phyloP scores from a whole-genome alignment of 2,888 invertebrate genomes.

The Pyrrhia umbra region DNA sequence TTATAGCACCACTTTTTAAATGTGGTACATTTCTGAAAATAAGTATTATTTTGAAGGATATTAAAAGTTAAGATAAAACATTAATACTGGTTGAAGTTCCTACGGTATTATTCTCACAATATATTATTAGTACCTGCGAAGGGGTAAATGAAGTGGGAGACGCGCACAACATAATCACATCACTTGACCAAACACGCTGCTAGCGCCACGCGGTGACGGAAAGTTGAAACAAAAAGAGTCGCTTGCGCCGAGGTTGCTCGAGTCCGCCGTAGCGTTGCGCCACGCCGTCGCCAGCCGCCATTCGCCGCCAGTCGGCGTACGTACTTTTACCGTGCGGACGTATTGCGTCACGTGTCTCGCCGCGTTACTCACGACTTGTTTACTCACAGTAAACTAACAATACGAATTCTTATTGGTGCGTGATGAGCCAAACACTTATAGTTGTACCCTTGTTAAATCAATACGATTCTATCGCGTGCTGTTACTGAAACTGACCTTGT shows the following conservation, averaged over 20 bases:
- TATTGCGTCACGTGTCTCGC: constrained; percentile 72
- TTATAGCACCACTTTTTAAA: not conserved
- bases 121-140: constrained; percentile 1
- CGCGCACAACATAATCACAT: constrained; percentile 53
- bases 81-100: not conserved
- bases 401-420: constrained; percentile 81
- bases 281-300: constrained; percentile 64
- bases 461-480: constrained; percentile 66
- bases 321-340: constrained; percentile 72
- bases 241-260: constrained; percentile 66
- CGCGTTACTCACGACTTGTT: constrained; percentile 84
- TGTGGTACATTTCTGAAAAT: not conserved
- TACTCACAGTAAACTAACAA: constrained; percentile 80
- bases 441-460: constrained; percentile 64
- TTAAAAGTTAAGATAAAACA: not conserved
- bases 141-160: constrained; percentile 53
- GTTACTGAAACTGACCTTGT: constrained; percentile 77
- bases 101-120: constrained; percentile 12
- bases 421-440: constrained; percentile 80
- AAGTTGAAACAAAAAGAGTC: constrained; percentile 65
- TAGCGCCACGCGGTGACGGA: constrained; percentile 78
- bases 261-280: constrained; percentile 70
- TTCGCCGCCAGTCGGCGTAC: constrained; percentile 73
- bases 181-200: constrained; percentile 52
- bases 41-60: not conserved